phyloP scores from a whole-genome alignment of 1,140 invertebrate genomes.

The Nylanderia fulva region DNA sequence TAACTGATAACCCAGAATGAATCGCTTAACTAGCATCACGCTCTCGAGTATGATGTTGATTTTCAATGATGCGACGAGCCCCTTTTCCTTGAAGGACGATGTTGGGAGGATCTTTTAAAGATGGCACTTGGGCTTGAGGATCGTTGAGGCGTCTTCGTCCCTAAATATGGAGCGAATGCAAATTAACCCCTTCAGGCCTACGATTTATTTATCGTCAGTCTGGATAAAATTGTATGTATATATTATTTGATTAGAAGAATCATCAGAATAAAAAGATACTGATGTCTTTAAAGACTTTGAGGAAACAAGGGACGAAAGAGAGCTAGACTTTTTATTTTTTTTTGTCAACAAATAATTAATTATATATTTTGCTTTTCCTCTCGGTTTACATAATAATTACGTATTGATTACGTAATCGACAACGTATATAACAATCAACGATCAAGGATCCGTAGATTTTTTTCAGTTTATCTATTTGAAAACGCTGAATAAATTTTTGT shows the following conservation, averaged over 20 bases:
- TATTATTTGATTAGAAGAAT: not conserved
- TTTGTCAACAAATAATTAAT: conserved; percentile 63
- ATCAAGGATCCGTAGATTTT: conserved; percentile 15
- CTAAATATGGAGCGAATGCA: conserved; percentile 78
- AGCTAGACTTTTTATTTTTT: conserved; percentile 35
- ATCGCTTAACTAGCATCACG: conserved; percentile 1
- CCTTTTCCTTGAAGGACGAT: not conserved
- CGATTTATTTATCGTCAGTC: conserved; percentile 27
- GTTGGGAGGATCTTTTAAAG: conserved; percentile 76
- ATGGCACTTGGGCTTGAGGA: conserved; percentile 74
- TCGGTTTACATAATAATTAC: conserved; percentile 45
- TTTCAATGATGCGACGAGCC: conserved; percentile 16
- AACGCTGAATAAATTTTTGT: conserved; percentile 42
- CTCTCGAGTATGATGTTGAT: conserved; percentile 9
- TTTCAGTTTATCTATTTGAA: conserved; percentile 20
- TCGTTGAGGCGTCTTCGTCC: conserved; percentile 72
- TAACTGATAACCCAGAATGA: not conserved
- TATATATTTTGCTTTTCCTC: conserved; percentile 36
- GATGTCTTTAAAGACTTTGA: conserved; percentile 1
- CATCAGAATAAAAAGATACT: not conserved
- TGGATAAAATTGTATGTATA: not conserved
- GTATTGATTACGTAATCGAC: not conserved
- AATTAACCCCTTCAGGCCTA: conserved; percentile 42
- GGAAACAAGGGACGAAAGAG: conserved; percentile 40
- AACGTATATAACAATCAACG: conserved; percentile 45